Conservation (phyloP, 64 coral and sea anemone species). For the Acropora yongei region DNA sequence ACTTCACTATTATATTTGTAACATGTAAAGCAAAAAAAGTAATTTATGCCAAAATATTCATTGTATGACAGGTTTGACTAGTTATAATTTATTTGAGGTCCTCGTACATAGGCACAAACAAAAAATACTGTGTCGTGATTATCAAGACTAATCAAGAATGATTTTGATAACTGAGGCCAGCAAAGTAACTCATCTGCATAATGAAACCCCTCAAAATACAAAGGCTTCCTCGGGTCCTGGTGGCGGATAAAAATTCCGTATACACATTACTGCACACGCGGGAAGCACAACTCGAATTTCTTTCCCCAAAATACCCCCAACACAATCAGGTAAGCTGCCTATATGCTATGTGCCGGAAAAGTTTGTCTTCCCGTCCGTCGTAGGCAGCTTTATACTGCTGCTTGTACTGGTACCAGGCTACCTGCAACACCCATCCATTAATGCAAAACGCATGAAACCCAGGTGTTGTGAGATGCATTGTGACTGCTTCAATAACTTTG, state of each 20-base stretch:
- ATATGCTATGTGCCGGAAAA: constrained; percentile 9
- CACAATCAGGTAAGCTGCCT: constrained; percentile 32
- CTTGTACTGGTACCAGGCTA: constrained; percentile 38
- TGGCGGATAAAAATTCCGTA: not conserved
- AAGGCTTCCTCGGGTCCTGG: constrained; percentile 29
- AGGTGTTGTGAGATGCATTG: constrained; percentile 19
- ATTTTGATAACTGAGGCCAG: not conserved
- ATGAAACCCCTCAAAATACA: constrained; percentile 9
- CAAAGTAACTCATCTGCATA: constrained; percentile 43
- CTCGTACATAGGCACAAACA: not conserved
- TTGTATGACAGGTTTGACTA: not conserved
- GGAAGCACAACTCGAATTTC: constrained; percentile 30
- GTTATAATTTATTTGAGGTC: not conserved
- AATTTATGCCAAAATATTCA: not conserved
- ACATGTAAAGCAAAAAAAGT: not conserved
- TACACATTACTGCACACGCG: not conserved
- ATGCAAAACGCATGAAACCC: not conserved
- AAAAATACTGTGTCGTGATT: not conserved
- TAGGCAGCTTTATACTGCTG: not conserved
- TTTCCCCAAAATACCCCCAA: constrained; percentile 24
- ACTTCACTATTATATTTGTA: not conserved
- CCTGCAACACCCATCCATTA: constrained; percentile 5
- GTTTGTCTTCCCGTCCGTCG: not conserved
- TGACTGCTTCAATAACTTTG: not conserved
- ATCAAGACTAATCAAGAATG: not conserved